phyloP scores from a whole-genome alignment of 1,140 invertebrate genomes.

The Caerostris extrusa region DNA sequence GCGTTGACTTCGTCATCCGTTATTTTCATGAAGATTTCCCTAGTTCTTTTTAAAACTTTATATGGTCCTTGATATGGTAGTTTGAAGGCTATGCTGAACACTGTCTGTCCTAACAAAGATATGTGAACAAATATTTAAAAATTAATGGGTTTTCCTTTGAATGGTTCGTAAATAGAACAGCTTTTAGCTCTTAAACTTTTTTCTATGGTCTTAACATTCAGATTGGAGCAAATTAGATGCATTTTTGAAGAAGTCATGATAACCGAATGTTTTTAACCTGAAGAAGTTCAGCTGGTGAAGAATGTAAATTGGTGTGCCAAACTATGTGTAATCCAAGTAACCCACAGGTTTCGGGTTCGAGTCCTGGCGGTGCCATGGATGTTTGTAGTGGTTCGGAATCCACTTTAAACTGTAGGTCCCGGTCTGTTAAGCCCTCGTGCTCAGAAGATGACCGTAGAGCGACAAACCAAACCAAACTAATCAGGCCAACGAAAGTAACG shows the following conservation, averaged over 20 bases:
- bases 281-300: neutral
- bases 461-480: too few relatives aligned
- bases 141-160: neutral
- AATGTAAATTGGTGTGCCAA: neutral
- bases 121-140: constrained; percentile 4
- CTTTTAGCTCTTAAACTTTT: neutral
- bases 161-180: neutral
- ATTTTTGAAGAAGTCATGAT: neutral
- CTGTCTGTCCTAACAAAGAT: neutral
- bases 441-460: too few relatives aligned
- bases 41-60: neutral
- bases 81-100: neutral
- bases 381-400: too few relatives aligned
- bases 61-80: neutral
- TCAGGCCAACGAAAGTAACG: neutral
- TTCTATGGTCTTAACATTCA: neutral
- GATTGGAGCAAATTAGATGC: neutral
- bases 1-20: too few relatives aligned
- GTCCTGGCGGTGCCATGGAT: too few relatives aligned
- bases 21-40: neutral
- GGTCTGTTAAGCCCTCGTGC: too few relatives aligned
- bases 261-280: constrained; percentile 4
- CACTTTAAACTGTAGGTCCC: too few relatives aligned
- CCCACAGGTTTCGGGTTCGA: too few relatives aligned
- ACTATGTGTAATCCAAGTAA: constrained; percentile 1